Evolutionary conservation across 2,888 invertebrate species (phyloP).

Genomic region (Platynereis dumerilii): DNA sequence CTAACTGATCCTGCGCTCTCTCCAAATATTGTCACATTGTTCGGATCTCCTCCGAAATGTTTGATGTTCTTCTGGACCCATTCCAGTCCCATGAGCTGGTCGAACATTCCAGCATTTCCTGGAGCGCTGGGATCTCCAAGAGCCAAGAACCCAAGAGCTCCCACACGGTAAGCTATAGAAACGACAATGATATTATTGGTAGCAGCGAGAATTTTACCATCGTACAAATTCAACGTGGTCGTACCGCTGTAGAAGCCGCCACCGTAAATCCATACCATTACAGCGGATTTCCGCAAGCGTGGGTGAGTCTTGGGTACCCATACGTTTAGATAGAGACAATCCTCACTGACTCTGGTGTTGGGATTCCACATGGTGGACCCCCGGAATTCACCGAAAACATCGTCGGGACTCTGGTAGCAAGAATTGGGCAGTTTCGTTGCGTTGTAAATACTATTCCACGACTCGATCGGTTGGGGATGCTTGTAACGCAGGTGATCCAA

Average conservation of each 20-base stretch:
- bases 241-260: conserved; percentile 82
- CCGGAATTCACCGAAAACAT: conserved; percentile 32
- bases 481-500: conserved; percentile 67
- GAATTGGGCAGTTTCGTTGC: conserved; percentile 63
- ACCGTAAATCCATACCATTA: conserved; percentile 87
- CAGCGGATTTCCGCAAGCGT: conserved; percentile 71
- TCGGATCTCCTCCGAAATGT: conserved; percentile 75
- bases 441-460: conserved; percentile 72
- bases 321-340: conserved; percentile 93
- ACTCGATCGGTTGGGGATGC: conserved; percentile 52
- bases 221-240: conserved; percentile 91
- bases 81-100: conserved; percentile 86
- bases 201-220: conserved; percentile 85
- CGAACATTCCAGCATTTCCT: conserved; percentile 94
- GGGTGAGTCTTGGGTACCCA: conserved; percentile 73
- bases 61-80: conserved; percentile 63
- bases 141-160: conserved; percentile 76
- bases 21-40: conserved; percentile 94
- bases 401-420: conserved; percentile 39
- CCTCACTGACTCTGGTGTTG: conserved; percentile 88
- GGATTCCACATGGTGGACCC: conserved; percentile 90
- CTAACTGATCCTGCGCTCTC: conserved; percentile 95
- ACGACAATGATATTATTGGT: conserved; percentile 90
- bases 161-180: conserved; percentile 93
- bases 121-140: conserved; percentile 72